A percentile compares a stretch with the other conserved stretches of the same genome.
phyloP scores from a whole-genome alignment of 2,797 vertebrate genomes.

The Scolopax rusticola region DNA sequence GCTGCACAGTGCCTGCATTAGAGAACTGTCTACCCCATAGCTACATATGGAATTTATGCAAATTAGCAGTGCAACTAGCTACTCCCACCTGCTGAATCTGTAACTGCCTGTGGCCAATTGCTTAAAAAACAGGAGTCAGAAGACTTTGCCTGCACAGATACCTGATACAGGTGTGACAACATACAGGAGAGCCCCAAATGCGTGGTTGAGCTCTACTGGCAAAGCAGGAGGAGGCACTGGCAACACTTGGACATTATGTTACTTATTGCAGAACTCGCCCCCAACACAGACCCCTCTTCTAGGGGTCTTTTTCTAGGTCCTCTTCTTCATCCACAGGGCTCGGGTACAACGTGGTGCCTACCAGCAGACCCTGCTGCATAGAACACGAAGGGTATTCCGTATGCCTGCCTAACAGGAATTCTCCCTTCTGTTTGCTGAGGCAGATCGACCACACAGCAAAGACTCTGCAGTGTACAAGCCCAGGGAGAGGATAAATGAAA shows the following conservation, averaged over 20 bases:
- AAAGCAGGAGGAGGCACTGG: not conserved
- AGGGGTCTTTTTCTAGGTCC: not conserved
- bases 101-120: not conserved
- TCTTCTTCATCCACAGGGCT: not conserved
- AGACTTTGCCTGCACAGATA: not conserved
- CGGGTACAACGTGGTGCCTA: not conserved
- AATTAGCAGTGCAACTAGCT: not conserved
- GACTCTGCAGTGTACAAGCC: not conserved
- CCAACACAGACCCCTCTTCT: no score
- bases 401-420: not conserved
- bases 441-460: not conserved
- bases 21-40: not conserved
- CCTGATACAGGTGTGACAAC: not conserved
- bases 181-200: not conserved
- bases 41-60: not conserved
- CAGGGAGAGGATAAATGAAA: not conserved
- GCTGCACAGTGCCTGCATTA: not conserved
- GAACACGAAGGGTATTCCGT: not conserved
- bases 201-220: not conserved
- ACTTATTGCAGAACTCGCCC: rapidly evolving
- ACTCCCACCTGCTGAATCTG: not conserved
- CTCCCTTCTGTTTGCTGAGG: not conserved
- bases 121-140: not conserved
- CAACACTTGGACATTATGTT: not conserved
- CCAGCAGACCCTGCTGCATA: not conserved